Evolutionary conservation across 1,140 invertebrate species (phyloP).

Genomic region (Mizuhopecten yessoensis): DNA sequence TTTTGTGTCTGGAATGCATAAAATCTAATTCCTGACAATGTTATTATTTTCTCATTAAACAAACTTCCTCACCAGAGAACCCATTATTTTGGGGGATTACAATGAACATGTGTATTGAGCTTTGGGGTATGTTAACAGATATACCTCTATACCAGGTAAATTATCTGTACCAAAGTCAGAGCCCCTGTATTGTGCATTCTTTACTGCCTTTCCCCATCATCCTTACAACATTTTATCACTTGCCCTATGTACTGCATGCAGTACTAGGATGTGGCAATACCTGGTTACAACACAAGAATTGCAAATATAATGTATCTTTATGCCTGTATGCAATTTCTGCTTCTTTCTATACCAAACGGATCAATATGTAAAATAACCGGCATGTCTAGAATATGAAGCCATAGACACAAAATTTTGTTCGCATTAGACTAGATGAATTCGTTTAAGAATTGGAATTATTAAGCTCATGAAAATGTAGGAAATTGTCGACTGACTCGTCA

Average conservation of each 20-base stretch:
- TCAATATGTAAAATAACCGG: neutral
- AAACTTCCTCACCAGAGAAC: neutral
- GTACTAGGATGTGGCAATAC: neutral
- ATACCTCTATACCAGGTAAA: too few relatives aligned
- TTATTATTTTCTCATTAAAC: conserved; percentile 7
- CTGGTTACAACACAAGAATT: neutral
- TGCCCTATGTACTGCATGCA: too few relatives aligned
- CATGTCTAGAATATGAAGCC: neutral
- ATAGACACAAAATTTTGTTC: neutral
- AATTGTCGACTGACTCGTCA: neutral
- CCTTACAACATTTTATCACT: too few relatives aligned
- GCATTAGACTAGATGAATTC: neutral
- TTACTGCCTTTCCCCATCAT: too few relatives aligned
- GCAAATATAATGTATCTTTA: neutral
- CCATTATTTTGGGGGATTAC: conserved; percentile 7
- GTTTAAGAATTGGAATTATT: neutral
- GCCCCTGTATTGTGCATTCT: too few relatives aligned
- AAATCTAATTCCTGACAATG: neutral
- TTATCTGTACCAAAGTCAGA: too few relatives aligned
- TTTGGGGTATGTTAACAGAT: too few relatives aligned
- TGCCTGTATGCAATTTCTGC: neutral
- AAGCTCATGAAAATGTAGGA: neutral
- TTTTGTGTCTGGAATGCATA: neutral
- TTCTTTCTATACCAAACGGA: neutral
- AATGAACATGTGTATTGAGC: neutral